Conservation (phyloP, 2,797 vertebrate species). For the Arvicola amphibius region DNA sequence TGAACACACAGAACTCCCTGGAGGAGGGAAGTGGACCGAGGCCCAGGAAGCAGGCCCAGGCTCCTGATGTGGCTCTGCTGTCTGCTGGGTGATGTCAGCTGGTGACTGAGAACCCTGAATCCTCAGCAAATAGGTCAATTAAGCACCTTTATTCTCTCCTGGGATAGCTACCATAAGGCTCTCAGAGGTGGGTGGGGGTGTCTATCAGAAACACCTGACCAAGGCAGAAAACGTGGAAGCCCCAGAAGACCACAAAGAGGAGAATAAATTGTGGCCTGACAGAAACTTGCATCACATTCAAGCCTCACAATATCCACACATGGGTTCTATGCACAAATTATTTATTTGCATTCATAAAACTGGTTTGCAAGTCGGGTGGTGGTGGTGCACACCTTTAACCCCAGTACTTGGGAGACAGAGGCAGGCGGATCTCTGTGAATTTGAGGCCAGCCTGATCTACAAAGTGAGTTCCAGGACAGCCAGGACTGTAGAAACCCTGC, state of each 20-base stretch:
- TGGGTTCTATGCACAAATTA: background rate
- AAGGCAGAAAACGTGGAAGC: constrained; percentile 12
- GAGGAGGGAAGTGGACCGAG: background rate
- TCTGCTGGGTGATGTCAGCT: background rate
- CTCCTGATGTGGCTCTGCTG: background rate
- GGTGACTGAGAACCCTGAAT: background rate
- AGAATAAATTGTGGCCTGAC: background rate
- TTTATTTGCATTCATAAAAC: constrained; percentile 53
- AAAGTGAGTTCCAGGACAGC: too few relatives aligned
- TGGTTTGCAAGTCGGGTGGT: background rate
- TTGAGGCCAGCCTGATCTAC: too few relatives aligned
- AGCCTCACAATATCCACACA: background rate
- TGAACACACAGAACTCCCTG: background rate
- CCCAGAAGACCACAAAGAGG: background rate
- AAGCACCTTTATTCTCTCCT: background rate
- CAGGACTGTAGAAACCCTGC: too few relatives aligned
- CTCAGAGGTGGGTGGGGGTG: too few relatives aligned
- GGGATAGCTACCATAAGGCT: background rate
- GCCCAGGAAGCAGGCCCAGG: background rate
- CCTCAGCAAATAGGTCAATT: background rate
- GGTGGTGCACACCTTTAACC: too few relatives aligned
- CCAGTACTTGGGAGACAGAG: too few relatives aligned
- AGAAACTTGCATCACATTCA: background rate
- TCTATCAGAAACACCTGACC: background rate
- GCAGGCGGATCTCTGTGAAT: too few relatives aligned